Conservation (phyloP, 2,113 vertebrate genomes). For the Rana temporaria region DNA sequence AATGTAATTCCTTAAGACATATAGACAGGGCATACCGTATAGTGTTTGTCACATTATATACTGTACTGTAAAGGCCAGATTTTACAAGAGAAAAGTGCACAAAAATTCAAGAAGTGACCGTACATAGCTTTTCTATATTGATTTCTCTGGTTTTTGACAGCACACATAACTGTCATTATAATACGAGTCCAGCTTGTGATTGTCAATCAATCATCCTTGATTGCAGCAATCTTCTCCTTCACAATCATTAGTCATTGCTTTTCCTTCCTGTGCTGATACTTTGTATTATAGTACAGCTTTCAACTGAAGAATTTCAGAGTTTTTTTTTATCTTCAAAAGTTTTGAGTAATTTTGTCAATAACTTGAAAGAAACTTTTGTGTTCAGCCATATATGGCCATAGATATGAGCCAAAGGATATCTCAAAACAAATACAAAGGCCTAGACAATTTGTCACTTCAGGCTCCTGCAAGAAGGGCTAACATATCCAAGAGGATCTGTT, state of each 20-base stretch:
- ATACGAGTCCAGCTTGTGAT: slow-evolving; percentile 26
- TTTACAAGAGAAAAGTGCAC: not conserved
- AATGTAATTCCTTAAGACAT: too few species aligned
- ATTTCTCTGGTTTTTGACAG: slow-evolving; percentile 17
- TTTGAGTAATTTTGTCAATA: not conserved
- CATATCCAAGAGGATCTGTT: too few species aligned
- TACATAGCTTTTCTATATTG: slow-evolving; percentile 20
- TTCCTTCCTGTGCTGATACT: slow-evolving; percentile 2
- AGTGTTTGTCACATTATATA: too few species aligned
- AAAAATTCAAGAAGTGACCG: not conserved
- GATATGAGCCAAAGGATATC: not conserved
- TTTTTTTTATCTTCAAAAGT: not conserved
- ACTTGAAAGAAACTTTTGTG: not conserved
- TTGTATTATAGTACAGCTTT: not conserved
- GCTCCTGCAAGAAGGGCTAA: too few species aligned
- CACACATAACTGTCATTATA: slow-evolving; percentile 25
- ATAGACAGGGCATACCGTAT: too few species aligned
- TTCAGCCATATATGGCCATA: not conserved
- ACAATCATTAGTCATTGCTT: slow-evolving; percentile 21
- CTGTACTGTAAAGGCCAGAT: too few species aligned
- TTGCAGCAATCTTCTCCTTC: slow-evolving; percentile 37
- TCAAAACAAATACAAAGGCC: too few species aligned
- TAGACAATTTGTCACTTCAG: too few species aligned
- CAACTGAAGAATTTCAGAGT: not conserved
- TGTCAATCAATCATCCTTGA: slow-evolving; percentile 41